Base-by-base conservation (phyloP, 2,113 vertebrate species). In the Anseranas semipalmata region DNA sequence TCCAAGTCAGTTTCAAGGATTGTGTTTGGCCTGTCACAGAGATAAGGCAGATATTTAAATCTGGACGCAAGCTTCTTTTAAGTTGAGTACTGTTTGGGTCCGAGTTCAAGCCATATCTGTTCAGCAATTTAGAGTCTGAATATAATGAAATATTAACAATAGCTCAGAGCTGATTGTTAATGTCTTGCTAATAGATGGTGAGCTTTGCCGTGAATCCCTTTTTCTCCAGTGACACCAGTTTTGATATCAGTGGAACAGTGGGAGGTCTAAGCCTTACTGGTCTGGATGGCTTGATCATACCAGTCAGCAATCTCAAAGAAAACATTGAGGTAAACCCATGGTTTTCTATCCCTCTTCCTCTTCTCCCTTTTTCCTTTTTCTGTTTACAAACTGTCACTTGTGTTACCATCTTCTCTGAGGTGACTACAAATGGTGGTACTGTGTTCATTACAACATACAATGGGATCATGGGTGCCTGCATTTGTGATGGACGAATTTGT, bases 121-220 rank as follows among this genome's bases (percentile, higher is more conserved):
- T 73, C n/a, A 79, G 22, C 32, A 83, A 71, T 46, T 63, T 35
- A 83, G 60, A 81, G 1, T 48, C 7, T 75, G 58, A 88, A 63
- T 48, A 50, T 72, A 84, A 87, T 58, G 32, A 87, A 89, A 77
- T 80, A 87, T 4, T 66, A 43, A 58, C 20, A 77, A 41, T 25
- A 85, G 41, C 62, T 88, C 68, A 59, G 37, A 73, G 9, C 58
- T 91, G 27, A 55, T 52, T 84, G 45, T 67, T 79, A 21, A 58
- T 66, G 70, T 85, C 59, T 87, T 70, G 13, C 94, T 94, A 58
- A 79, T 83, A 99, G 99, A 99, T 99, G 99, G 98, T 99, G 97
- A 99, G 98, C 97, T 99, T 99, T 96, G 97, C 97, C 12, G 89
- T 96, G 89, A 99, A 98, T 92, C 99, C 99, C 10, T 99, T 99